Evolutionary conservation across 2,113 vertebrate genomes (phyloP).

Genomic region (Furnarius figulus): DNA sequence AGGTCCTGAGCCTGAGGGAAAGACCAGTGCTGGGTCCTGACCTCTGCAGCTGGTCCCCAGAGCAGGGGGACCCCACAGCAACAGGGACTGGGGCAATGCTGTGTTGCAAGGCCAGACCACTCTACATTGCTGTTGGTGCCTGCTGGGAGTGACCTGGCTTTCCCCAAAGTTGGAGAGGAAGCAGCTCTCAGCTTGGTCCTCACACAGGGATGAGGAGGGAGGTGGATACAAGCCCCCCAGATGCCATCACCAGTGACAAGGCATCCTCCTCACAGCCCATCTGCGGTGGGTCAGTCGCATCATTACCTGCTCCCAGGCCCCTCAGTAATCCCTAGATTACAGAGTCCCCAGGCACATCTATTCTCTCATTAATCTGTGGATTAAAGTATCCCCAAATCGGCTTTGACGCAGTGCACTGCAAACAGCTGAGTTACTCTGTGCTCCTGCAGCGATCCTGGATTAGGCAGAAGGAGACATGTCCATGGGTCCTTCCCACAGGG

Average conservation of each 20-base stretch:
- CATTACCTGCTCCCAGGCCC: background rate
- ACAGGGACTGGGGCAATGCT: too few relatives aligned
- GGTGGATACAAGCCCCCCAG: background rate
- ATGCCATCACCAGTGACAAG: background rate
- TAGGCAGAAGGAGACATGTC: background rate
- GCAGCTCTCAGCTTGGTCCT: background rate
- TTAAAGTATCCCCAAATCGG: constrained; percentile 55
- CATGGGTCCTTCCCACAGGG: background rate
- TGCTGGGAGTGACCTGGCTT: background rate
- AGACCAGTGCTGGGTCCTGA: background rate
- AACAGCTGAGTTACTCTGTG: background rate
- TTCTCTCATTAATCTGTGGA: constrained; percentile 57
- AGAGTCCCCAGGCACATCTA: background rate
- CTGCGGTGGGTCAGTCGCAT: background rate
- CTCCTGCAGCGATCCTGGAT: background rate
- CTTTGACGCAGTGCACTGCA: constrained; percentile 52
- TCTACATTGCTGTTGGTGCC: accelerated
- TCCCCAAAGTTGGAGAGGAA: background rate
- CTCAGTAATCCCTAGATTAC: constrained; percentile 39
- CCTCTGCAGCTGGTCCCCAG: background rate
- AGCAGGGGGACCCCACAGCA: background rate
- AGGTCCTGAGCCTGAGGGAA: background rate
- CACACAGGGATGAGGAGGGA: accelerated
- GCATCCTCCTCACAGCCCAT: background rate
- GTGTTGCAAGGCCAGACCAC: background rate